Evolutionary conservation across 2,113 vertebrate species (phyloP).

Genomic region (Tragulus kanchil): DNA sequence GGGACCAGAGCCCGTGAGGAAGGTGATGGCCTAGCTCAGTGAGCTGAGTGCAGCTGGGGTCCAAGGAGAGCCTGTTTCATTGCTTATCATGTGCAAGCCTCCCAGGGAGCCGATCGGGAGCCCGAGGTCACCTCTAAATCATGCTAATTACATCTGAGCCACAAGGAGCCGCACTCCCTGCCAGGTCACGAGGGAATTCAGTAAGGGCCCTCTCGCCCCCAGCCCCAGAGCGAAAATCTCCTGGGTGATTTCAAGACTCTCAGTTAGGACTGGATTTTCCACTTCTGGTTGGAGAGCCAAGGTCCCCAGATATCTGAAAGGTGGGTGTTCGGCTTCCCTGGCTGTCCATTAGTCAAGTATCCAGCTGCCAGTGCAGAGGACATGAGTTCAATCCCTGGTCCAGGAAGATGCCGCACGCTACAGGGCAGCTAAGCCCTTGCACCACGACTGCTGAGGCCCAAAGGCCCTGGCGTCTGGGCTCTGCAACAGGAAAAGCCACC

Average conservation of each 20-base stretch:
- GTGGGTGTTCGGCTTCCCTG: background rate
- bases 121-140: rapidly evolving
- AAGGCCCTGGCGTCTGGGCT: background rate
- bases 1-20: rapidly evolving
- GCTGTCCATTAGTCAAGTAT: background rate
- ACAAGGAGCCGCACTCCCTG: rapidly evolving
- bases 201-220: rapidly evolving
- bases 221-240: background rate
- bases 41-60: background rate
- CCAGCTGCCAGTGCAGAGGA: background rate
- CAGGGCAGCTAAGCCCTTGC: background rate
- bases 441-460: background rate
- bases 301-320: no score
- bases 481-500: background rate
- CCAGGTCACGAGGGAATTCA: no score
- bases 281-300: background rate
- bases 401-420: background rate
- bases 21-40: no score
- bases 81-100: rapidly evolving
- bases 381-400: background rate
- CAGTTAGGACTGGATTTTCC: background rate
- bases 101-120: rapidly evolving
- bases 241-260: background rate
- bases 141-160: rapidly evolving
- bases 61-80: background rate